A percentile compares a stretch with the other conserved stretches of the same genome.
These are phyloP conservation scores for Rhizoglyphus robini DNA, from an alignment of 1,140 invertebrate genomes.

Conservation along the genomic window DNA sequence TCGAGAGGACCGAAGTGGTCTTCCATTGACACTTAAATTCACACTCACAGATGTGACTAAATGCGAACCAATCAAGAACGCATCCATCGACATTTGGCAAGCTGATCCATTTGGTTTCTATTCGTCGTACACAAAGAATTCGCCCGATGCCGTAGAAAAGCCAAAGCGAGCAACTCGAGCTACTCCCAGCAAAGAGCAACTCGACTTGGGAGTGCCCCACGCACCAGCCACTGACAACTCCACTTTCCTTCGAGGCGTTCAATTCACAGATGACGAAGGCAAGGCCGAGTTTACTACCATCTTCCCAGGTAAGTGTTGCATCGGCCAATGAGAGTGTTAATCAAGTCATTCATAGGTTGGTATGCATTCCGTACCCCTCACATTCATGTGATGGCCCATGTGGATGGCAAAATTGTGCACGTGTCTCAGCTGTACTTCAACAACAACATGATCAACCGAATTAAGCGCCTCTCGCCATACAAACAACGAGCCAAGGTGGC, in stretches of 20 bases:
- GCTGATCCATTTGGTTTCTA: constrained; percentile 5
- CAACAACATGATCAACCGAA: not conserved
- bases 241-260: constrained; percentile 14
- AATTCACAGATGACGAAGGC: constrained; percentile 15
- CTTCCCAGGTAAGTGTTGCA: constrained; percentile 13
- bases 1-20: constrained; percentile 2
- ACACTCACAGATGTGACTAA: constrained; percentile 12
- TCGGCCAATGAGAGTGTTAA: not conserved
- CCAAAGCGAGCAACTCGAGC: not conserved
- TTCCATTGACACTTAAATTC: constrained; percentile 4
- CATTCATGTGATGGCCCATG: constrained; percentile 12
- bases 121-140: constrained; percentile 10
- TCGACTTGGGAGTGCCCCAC: not conserved
- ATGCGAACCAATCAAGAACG: constrained; percentile 16
- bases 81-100: constrained; percentile 16
- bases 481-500: not conserved
- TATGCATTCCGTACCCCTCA: constrained; percentile 12
- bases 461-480: not conserved
- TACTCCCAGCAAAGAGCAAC: not conserved
- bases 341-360: not conserved
- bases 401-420: constrained; percentile 7
- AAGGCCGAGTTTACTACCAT: constrained; percentile 8
- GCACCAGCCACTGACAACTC: constrained; percentile 12
- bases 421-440: constrained; percentile 11
- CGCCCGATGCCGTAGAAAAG: not conserved